Evolutionary conservation across 1,140 invertebrate species (phyloP).

Genomic region (Battus philenor): DNA sequence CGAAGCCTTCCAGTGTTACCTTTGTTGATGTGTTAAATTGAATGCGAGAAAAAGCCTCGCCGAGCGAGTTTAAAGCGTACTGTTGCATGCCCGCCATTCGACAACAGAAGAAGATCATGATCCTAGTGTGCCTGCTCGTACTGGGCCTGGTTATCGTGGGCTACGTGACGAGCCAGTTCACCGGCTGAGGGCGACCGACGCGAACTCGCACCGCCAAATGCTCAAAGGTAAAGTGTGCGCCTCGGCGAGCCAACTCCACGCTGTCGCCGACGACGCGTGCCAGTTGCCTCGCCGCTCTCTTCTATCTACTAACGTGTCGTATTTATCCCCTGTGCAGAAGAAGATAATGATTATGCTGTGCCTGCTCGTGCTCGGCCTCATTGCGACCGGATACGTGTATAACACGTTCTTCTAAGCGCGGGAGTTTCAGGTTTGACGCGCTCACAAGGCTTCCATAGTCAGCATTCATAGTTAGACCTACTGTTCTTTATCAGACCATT

Average conservation of each 20-base stretch:
- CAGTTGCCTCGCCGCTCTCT: conserved; percentile 31
- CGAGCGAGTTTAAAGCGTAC: conserved; percentile 59
- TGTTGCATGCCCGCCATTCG: conserved; percentile 64
- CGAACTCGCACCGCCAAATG: conserved; percentile 32
- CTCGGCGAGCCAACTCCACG: conserved; percentile 30
- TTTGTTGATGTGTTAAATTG: conserved; percentile 23
- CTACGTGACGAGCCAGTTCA: conserved; percentile 75
- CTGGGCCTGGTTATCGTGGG: conserved; percentile 88
- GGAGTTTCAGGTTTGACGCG: conserved; percentile 61
- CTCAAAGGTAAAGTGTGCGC: conserved; percentile 54
- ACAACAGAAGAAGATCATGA: conserved; percentile 98
- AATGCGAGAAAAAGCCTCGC: conserved; percentile 21
- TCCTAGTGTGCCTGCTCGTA: conserved; percentile 96
- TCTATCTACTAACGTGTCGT: conserved; percentile 71
- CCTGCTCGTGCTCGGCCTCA: conserved; percentile 86
- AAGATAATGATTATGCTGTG: conserved; percentile 98
- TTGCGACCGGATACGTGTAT: conserved; percentile 83
- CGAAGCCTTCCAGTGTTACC: conserved; percentile 19
- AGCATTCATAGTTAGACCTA: conserved; percentile 59
- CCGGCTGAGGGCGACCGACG: conserved; percentile 41
- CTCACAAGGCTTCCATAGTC: conserved; percentile 48
- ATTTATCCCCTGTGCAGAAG: conserved; percentile 88
- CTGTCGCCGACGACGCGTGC: conserved; percentile 8
- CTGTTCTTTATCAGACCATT: conserved; percentile 34
- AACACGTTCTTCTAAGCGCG: conserved; percentile 68